Conservation (phyloP, 2,113 vertebrate species). For the Phocoena sinus region DNA sequence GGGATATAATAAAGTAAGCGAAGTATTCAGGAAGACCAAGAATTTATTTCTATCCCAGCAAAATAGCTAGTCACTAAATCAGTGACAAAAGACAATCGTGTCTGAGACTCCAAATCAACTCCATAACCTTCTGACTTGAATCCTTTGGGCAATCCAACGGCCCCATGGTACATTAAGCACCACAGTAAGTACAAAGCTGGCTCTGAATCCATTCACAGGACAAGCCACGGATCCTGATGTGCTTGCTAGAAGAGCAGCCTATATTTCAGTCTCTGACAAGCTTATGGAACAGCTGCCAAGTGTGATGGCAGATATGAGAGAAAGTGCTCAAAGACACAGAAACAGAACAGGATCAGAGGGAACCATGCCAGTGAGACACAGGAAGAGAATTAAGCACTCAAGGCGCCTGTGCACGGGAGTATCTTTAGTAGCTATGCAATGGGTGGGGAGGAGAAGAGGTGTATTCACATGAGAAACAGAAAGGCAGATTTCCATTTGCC, state of each 20-base stretch:
- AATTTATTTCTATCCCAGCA: conserved; percentile 4
- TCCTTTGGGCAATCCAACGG: neutral
- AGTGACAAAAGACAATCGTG: conserved; percentile 60
- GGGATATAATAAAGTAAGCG: neutral
- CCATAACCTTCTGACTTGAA: conserved; percentile 61
- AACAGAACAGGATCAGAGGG: conserved; percentile 34
- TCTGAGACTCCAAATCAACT: conserved; percentile 55
- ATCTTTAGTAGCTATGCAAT: neutral
- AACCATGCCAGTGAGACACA: neutral
- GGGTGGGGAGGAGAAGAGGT: neutral
- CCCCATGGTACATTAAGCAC: conserved; percentile 1
- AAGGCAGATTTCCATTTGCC: neutral
- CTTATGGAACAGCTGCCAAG: conserved; percentile 73
- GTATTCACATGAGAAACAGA: neutral
- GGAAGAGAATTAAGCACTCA: neutral
- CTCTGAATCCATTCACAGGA: conserved; percentile 64
- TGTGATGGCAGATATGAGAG: conserved; percentile 68
- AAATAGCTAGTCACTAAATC: conserved; percentile 57
- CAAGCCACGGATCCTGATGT: conserved; percentile 61
- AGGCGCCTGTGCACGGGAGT: neutral
- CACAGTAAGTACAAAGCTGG: conserved; percentile 34
- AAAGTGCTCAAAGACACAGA: conserved; percentile 74
- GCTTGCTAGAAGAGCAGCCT: conserved; percentile 68
- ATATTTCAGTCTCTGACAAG: conserved; percentile 77
- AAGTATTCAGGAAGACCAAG: neutral